Base-by-base conservation (phyloP, 2,797 vertebrate species). In the Danio jaintianensis region DNA sequence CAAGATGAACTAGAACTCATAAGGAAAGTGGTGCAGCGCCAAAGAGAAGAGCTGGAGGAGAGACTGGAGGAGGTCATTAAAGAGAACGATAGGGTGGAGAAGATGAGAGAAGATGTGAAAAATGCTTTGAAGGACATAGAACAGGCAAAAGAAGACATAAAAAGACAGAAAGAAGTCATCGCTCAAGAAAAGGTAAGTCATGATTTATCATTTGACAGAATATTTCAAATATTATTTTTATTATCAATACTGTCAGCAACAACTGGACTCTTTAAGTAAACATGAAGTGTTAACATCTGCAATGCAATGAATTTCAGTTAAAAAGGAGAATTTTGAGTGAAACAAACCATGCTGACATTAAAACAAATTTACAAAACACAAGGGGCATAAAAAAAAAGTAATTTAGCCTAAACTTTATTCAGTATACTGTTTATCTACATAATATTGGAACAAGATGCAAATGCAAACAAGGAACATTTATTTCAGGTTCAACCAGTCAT, bases 1-100 rank as follows among this genome's bases (percentile, higher is more conserved):
- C 86, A 78, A 52, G 86, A 84, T 80, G 89, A 90, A 22, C 64
- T 90, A n/a, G 89, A 92, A 69, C 50, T 88, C 2, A 7, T 90
- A 48, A 91, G 84, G 79, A 66, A 82, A 6, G 90, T 86, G 81
- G 81, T 89, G 53, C 75, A 83, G n/a, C 64, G 43, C 63, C 86
- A 91, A 71, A 87, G 40, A 43, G 64, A 89, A 9, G 85, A 87
- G 71, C 4, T 84, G 59, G 71, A 87, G 48, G 55, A 82, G 68
- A 88, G 83, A n/a, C 74, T 88, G 22, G 81, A 82, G 16, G 89
- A 82, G 16, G 76, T 40, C 1, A 66, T 70, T 36, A 77, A 59
- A 42, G 62, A 87, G 59, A 77, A 82, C 38, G 84, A 87, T 6
- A 84, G 83, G 22, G 73, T 73, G 5, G 86, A 87, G 66, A 80